phyloP scores from a whole-genome alignment of 2,113 vertebrate species.

The Myxocyprinus asiaticus region DNA sequence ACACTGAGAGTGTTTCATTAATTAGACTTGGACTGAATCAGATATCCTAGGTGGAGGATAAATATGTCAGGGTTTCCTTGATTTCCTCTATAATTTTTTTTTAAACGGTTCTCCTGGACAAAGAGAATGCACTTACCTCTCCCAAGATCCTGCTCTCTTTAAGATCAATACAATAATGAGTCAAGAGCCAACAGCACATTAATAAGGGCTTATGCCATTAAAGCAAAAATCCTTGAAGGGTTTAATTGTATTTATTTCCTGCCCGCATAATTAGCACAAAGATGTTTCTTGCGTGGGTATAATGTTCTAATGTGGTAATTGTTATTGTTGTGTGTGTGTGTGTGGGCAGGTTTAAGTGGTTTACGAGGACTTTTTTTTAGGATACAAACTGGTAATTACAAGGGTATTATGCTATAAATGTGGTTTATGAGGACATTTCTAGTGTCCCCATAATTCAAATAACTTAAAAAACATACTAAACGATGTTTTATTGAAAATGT shows the following conservation, averaged over 20 bases:
- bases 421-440: too few relatives aligned
- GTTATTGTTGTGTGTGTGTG: too few relatives aligned
- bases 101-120: background rate
- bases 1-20: background rate
- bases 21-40: background rate
- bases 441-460: too few relatives aligned
- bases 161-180: slow-evolving; percentile 37
- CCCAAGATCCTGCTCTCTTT: background rate
- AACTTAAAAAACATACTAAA: too few relatives aligned
- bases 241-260: slow-evolving; percentile 19
- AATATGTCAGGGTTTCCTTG: background rate
- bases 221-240: background rate
- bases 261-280: too few relatives aligned
- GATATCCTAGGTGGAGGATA: background rate
- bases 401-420: too few relatives aligned
- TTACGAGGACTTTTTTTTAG: too few relatives aligned
- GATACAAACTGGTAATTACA: too few relatives aligned
- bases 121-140: slow-evolving; percentile 5
- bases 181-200: slow-evolving; percentile 17
- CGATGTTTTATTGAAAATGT: too few relatives aligned
- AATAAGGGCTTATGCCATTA: slow-evolving; percentile 40
- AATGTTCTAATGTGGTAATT: too few relatives aligned
- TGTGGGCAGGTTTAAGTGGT: too few relatives aligned
- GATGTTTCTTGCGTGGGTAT: too few relatives aligned
- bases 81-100: background rate